Percentiles rank a stretch among this genome's conserved stretches.
These are phyloP conservation scores for Protosalanx chinensis DNA, from an alignment of 2,797 vertebrate genomes.

Conservation along the genomic window DNA sequence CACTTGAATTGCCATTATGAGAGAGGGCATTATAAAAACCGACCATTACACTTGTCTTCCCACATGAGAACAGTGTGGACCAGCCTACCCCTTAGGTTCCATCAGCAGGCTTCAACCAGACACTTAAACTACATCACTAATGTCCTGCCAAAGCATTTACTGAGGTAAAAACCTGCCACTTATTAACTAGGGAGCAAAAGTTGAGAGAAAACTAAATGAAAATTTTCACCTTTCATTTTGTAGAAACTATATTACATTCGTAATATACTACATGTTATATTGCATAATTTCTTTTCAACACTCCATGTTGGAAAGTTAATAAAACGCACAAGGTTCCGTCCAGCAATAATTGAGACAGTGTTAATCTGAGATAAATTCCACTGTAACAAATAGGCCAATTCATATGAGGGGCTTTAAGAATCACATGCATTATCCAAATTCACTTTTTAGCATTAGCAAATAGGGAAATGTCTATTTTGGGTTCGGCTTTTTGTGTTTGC, in stretches of 20 bases:
- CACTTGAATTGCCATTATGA: constrained; percentile 51
- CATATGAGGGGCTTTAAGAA: constrained; percentile 9
- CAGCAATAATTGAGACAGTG: neutral
- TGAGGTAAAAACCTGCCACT: constrained; percentile 19
- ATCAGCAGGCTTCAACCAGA: constrained; percentile 36
- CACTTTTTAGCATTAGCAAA: constrained; percentile 33
- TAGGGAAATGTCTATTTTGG: constrained; percentile 43
- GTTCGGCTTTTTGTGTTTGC: constrained; percentile 27
- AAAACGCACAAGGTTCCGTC: neutral
- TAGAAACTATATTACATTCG: constrained; percentile 24
- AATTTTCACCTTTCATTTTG: constrained; percentile 44
- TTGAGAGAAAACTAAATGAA: constrained; percentile 44
- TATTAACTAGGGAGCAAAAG: constrained; percentile 27
- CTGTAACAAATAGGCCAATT: constrained; percentile 17
- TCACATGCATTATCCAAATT: constrained; percentile 20
- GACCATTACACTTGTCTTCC: constrained; percentile 35
- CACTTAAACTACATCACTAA: constrained; percentile 20
- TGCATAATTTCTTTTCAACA: neutral
- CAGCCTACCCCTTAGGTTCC: constrained; percentile 41
- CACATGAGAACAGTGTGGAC: constrained; percentile 44
- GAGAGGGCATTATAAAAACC: constrained; percentile 51
- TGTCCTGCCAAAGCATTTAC: constrained; percentile 17
- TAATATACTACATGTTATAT: neutral
- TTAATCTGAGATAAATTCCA: constrained; percentile 9
- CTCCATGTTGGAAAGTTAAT: neutral